These are phyloP conservation scores for Hyposoter dolosus DNA, from an alignment of 2,888 invertebrate genomes.

Conservation along the genomic window DNA sequence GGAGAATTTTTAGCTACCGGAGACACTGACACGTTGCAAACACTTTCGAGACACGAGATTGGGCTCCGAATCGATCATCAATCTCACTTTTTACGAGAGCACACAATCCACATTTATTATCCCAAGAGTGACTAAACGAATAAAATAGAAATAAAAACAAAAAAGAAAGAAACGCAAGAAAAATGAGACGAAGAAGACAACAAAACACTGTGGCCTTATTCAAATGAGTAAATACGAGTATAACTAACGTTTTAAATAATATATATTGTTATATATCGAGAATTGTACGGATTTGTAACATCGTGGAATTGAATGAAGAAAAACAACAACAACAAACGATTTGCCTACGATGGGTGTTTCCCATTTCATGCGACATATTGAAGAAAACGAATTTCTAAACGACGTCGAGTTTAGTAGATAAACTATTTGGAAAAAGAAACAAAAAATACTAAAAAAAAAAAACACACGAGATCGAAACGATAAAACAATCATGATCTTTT, in stretches of 20 bases:
- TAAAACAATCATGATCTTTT: constrained; percentile 72
- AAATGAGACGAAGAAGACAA: constrained; percentile 69
- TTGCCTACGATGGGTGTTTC: constrained; percentile 62
- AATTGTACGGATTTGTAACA: constrained; percentile 63
- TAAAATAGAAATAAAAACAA: constrained; percentile 19
- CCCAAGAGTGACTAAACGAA: constrained; percentile 13
- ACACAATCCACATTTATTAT: constrained; percentile 49
- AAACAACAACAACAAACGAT: constrained; percentile 55
- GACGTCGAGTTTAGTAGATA: constrained; percentile 48
- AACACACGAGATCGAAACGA: constrained; percentile 60
- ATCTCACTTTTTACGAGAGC: constrained; percentile 52
- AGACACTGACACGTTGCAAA: constrained; percentile 46
- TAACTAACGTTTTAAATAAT: constrained; percentile 74
- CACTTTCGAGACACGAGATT: constrained; percentile 28
- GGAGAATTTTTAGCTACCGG: constrained; percentile 37
- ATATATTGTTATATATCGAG: constrained; percentile 43
- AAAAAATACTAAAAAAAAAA: constrained; percentile 36
- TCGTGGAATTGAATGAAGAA: constrained; percentile 24
- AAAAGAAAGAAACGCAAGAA: not conserved
- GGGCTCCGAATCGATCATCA: constrained; percentile 34
- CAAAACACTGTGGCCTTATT: constrained; percentile 79
- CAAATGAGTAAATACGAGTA: constrained; percentile 76
- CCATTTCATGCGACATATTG: constrained; percentile 32
- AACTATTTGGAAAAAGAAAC: too few species aligned
- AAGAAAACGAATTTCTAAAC: constrained; percentile 14